Evolutionary conservation across 2,888 invertebrate genomes (phyloP).

Genomic region (Sesia bembeciformis): DNA sequence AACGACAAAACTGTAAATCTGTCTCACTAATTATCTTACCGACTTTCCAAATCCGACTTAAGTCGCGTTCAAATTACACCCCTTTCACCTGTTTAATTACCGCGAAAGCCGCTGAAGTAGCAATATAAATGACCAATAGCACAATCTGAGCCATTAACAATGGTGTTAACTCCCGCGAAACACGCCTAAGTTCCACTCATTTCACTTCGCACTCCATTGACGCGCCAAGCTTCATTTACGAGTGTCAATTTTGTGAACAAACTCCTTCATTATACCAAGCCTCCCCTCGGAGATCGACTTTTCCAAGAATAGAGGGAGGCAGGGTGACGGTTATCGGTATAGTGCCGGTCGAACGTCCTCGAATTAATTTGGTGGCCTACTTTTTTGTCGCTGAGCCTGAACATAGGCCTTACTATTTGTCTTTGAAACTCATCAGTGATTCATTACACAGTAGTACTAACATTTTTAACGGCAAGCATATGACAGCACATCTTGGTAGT

Average conservation of each 20-base stretch:
- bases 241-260: constrained; percentile 10
- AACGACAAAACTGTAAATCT: too few relatives aligned
- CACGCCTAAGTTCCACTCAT: constrained; percentile 22
- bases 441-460: background rate
- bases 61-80: background rate
- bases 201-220: constrained; percentile 36
- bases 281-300: background rate
- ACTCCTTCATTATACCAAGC: background rate
- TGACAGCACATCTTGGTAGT: too few relatives aligned
- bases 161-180: background rate
- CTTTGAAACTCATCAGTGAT: background rate
- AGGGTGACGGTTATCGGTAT: background rate
- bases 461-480: too few relatives aligned
- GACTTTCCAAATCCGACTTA: background rate
- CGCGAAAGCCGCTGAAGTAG: background rate
- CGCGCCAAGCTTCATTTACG: constrained; percentile 36
- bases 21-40: background rate
- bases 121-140: background rate
- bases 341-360: constrained; percentile 16
- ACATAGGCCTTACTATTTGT: background rate
- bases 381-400: constrained; percentile 28
- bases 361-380: constrained; percentile 37
- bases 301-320: background rate
- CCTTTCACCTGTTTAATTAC: background rate
- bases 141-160: background rate